Evolutionary conservation across 2,113 vertebrate species (phyloP).

Genomic region (Anser cygnoides): DNA sequence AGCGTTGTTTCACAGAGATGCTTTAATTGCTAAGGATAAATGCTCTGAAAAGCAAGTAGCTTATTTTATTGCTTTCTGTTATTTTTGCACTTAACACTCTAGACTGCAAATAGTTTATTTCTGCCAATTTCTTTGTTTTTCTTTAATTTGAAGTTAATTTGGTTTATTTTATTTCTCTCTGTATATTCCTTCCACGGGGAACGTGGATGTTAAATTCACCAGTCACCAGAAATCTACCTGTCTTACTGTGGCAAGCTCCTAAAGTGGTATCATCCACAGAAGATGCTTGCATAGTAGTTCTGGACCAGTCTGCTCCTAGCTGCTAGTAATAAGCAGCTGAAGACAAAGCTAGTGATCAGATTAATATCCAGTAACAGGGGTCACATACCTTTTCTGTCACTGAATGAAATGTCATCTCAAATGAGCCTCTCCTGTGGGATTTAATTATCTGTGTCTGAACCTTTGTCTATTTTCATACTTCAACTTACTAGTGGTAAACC

Average conservation of each 20-base stretch:
- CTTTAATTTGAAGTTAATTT: background rate
- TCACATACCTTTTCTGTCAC: background rate
- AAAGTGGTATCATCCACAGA: background rate
- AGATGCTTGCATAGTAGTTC: background rate
- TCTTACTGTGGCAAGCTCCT: background rate
- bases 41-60: background rate
- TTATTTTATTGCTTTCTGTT: background rate
- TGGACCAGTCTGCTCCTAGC: background rate
- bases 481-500: background rate
- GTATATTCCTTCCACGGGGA: background rate
- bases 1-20: background rate
- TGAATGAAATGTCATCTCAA: background rate
- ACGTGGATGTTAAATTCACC: background rate
- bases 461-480: background rate
- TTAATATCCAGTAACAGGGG: background rate
- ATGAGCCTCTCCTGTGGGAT: background rate
- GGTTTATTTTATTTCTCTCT: background rate
- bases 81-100: background rate
- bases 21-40: background rate
- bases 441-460: background rate
- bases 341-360: background rate
- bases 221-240: background rate
- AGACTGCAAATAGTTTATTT: background rate
- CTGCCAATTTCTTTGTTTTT: background rate
- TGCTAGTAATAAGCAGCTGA: background rate